These are phyloP conservation scores for Diabrotica undecimpunctata DNA, from an alignment of 1,140 invertebrate species.

Conservation along the genomic window DNA sequence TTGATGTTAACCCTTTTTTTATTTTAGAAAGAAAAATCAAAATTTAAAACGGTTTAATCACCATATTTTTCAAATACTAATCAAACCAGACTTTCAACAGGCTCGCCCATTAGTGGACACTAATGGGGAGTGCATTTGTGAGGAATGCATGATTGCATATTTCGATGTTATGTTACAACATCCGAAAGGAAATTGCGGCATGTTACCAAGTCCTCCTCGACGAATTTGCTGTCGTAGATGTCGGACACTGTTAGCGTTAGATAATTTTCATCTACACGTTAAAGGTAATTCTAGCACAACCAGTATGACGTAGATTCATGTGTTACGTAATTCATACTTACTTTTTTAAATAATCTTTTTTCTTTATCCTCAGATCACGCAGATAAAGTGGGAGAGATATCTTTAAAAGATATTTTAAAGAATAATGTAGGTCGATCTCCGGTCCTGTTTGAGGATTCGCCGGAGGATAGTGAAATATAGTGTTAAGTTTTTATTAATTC, in stretches of 20 bases:
- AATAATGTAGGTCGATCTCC: too few species aligned
- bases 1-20: too few species aligned
- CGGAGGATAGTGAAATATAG: constrained; percentile 16
- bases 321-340: neutral
- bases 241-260: constrained; percentile 28
- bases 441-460: too few species aligned
- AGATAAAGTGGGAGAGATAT: too few species aligned
- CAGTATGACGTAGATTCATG: neutral
- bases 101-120: constrained; percentile 31
- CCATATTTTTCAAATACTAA: constrained; percentile 34
- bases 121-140: constrained; percentile 39
- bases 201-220: constrained; percentile 19
- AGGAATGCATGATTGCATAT: constrained; percentile 37
- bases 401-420: too few species aligned
- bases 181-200: constrained; percentile 13
- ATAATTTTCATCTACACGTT: constrained; percentile 33
- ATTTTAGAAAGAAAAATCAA: constrained; percentile 27
- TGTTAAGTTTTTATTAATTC: too few species aligned
- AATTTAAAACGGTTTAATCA: constrained; percentile 31
- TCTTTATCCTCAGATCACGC: neutral
- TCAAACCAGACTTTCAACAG: constrained; percentile 29
- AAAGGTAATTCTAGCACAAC: constrained; percentile 25
- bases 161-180: constrained; percentile 27
- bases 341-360: neutral
- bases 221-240: constrained; percentile 29